phyloP scores from a whole-genome alignment of 1,140 invertebrate genomes.

The Zaprionus africanus region DNA sequence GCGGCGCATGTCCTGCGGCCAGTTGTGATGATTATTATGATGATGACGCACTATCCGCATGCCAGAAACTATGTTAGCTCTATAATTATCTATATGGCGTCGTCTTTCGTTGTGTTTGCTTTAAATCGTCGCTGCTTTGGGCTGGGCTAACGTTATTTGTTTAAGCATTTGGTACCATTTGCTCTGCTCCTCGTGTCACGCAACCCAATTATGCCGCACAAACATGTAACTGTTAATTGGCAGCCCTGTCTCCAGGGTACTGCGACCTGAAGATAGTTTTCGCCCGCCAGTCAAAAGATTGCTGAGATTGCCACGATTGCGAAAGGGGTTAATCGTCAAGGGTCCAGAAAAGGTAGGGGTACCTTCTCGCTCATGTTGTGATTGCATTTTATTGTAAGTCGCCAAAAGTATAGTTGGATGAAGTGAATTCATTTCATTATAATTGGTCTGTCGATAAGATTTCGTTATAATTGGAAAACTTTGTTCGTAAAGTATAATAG shows the following conservation, averaged over 20 bases:
- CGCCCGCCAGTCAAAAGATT: constrained; percentile 23
- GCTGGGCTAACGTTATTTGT: constrained; percentile 60
- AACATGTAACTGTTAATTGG: constrained; percentile 83
- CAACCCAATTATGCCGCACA: constrained; percentile 79
- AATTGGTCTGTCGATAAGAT: background rate
- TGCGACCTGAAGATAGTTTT: constrained; percentile 65
- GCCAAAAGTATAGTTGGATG: background rate
- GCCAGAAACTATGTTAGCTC: background rate
- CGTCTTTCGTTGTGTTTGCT: constrained; percentile 53
- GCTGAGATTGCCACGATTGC: constrained; percentile 58
- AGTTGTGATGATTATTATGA: constrained; percentile 27
- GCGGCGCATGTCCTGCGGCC: constrained; percentile 70
- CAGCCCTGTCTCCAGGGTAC: constrained; percentile 73
- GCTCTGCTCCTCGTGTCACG: constrained; percentile 53
- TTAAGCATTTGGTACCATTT: constrained; percentile 56
- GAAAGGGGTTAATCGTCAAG: constrained; percentile 50
- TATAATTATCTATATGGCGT: constrained; percentile 66
- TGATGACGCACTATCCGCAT: constrained; percentile 74
- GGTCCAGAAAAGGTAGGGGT: background rate
- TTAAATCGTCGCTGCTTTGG: constrained; percentile 37
- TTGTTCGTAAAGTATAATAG: background rate
- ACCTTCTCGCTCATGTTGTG: background rate
- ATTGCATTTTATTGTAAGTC: background rate
- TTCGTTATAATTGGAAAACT: background rate
- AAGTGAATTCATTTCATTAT: background rate